A percentile compares a stretch with the other conserved stretches of the same genome.
phyloP scores from a whole-genome alignment of 2,113 vertebrate species.

The Boulengeromyrus knoepffleri region DNA sequence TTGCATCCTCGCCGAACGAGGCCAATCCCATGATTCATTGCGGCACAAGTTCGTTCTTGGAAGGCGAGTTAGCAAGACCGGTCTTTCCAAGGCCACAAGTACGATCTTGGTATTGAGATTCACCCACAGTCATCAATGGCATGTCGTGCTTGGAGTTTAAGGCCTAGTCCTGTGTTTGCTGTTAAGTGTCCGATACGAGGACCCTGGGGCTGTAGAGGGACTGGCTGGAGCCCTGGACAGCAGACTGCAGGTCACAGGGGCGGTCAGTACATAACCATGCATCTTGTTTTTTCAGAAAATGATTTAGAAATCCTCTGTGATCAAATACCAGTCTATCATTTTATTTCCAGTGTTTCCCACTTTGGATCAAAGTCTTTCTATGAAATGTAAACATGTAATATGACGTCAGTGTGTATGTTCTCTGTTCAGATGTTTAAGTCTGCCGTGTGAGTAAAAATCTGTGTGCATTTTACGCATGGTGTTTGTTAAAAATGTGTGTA shows the following conservation, averaged over 20 bases:
- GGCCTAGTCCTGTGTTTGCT: not conserved
- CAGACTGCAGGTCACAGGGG: conserved; percentile 61
- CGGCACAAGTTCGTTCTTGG: no score
- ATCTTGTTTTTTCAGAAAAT: not conserved
- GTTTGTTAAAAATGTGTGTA: not conserved
- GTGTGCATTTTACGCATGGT: not conserved
- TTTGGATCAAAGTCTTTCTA: not conserved
- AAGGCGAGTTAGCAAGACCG: no score
- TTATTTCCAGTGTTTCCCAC: not conserved
- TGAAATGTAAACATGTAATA: not conserved
- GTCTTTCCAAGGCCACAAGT: no score
- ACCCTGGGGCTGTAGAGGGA: conserved; percentile 62
- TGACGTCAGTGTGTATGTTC: not conserved
- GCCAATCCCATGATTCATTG: no score
- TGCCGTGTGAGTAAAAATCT: not conserved
- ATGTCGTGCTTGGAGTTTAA: not conserved
- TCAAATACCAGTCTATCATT: not conserved
- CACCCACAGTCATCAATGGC: not conserved
- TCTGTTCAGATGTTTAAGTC: not conserved
- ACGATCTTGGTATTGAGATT: no score
- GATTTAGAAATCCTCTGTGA: not conserved
- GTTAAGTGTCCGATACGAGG: conserved; percentile 60
- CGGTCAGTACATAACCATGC: conserved; percentile 43
- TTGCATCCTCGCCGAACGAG: no score
- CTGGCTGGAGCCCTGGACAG: conserved; percentile 63